Conservation (phyloP, 2,888 invertebrate genomes). For the Doris montereyensis region DNA sequence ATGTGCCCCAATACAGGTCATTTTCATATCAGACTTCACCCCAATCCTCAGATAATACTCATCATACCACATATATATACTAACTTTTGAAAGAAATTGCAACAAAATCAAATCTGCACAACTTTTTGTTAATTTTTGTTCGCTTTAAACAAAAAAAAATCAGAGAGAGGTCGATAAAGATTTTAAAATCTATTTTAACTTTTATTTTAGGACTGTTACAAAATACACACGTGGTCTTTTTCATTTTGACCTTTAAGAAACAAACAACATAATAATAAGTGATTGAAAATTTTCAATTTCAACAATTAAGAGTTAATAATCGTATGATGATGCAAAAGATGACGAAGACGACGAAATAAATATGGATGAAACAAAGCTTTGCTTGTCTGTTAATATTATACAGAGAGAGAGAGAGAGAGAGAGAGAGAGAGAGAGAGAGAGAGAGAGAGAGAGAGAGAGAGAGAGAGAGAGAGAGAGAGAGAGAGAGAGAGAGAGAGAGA, state of each 20-base stretch:
- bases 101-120: neutral
- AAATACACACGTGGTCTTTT: neutral
- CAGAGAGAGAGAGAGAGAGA: slow-evolving; percentile 29
- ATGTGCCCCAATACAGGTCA: neutral
- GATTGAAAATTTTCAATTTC: neutral
- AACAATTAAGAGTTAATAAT: neutral
- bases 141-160: neutral
- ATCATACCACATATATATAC: neutral
- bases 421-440: slow-evolving; percentile 8
- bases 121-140: neutral
- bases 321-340: neutral
- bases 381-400: neutral
- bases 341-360: neutral
- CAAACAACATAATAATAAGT: neutral
- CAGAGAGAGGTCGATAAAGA: neutral
- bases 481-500: neutral
- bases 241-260: neutral
- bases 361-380: neutral
- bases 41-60: neutral
- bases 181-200: neutral
- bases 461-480: slow-evolving; percentile 22
- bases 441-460: neutral
- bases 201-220: neutral
- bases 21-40: neutral
- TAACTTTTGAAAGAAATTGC: neutral